Evolutionary conservation across 2,888 invertebrate species (phyloP).

Genomic region (Perithous albicinctus): DNA sequence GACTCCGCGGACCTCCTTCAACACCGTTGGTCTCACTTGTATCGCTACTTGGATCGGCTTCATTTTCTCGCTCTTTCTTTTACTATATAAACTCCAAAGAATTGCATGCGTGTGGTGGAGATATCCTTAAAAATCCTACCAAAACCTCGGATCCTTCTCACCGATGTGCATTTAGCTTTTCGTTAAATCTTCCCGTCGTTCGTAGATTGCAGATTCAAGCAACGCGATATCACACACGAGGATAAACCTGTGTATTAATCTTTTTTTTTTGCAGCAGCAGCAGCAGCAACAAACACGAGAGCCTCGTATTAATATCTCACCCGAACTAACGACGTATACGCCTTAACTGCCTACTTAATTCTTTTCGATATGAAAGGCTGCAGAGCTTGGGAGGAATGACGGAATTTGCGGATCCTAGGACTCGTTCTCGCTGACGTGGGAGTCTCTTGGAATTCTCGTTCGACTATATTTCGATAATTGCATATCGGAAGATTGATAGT

Average conservation of each 20-base stretch:
- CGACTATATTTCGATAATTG: neutral
- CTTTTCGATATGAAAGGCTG: neutral
- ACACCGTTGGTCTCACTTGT: conserved; percentile 51
- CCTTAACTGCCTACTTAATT: neutral
- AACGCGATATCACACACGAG: neutral
- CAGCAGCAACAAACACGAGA: neutral
- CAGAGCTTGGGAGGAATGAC: neutral
- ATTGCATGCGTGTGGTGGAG: neutral
- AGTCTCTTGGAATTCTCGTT: neutral
- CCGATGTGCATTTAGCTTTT: neutral
- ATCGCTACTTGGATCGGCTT: neutral
- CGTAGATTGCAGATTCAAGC: conserved; percentile 66
- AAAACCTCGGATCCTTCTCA: conserved; percentile 44
- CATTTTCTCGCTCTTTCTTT: conserved; percentile 21
- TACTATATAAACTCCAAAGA: neutral
- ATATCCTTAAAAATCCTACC: neutral
- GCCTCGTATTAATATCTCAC: neutral
- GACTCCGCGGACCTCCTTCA: conserved; percentile 36
- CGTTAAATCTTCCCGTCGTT: conserved; percentile 70
- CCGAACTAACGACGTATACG: neutral
- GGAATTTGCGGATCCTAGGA: conserved; percentile 19
- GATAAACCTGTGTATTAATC: neutral
- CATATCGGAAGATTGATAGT: neutral
- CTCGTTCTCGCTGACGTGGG: conserved; percentile 4
- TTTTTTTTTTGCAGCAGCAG: no score